Base-by-base conservation (phyloP, 1,140 invertebrate species). In the Ylistrum balloti region DNA sequence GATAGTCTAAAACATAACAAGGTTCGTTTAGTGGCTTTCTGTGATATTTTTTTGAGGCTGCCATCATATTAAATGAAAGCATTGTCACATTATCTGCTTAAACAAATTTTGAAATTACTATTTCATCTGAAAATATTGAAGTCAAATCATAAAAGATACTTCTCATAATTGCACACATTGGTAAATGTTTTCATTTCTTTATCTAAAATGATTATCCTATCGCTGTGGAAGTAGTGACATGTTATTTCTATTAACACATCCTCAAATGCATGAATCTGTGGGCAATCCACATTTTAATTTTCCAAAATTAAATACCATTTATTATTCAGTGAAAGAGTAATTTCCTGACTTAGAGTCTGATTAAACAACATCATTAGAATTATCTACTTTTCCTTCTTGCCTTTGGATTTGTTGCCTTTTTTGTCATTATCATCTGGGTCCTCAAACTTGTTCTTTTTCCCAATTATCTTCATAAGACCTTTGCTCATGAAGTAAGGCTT, bases 401-500 rank as follows among this genome's bases (percentile, higher is more conserved):
- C 32, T 33, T 38, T 89, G 33, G 32, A 45, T 85, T 33, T 45
- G 7, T 45, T 45, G 17, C 0, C 41, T 45, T 45, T 35, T 85
- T 87, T 88, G 15, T 91, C 90, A 45, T 92, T 88, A 85, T 88
- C 92, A 0, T 90, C 88, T 48, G 92, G 89, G 33, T 93, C 92
- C 86, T 92, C 88, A 33, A 92, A 88, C 33, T 93, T 95, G 92
- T 97, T 97, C 92, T 96, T 96, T 93, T 97, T 97, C n/a, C 96
- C 96, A n/a, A 97, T 91, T 88, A 97, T 95, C 89, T 95, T 95
- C 96, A 97, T 98, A 2, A 99, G 97, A 92, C 97, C 97, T 95
- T 98, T 98, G 33, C 98, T 98, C 99, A 99, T 99, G 95, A 97
- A 99, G 96, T 99, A 99, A 0, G 99, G 99, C 95, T 98, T 98